Base-by-base conservation (phyloP, 2,888 invertebrate species). In the Leptopilina syphax region DNA sequence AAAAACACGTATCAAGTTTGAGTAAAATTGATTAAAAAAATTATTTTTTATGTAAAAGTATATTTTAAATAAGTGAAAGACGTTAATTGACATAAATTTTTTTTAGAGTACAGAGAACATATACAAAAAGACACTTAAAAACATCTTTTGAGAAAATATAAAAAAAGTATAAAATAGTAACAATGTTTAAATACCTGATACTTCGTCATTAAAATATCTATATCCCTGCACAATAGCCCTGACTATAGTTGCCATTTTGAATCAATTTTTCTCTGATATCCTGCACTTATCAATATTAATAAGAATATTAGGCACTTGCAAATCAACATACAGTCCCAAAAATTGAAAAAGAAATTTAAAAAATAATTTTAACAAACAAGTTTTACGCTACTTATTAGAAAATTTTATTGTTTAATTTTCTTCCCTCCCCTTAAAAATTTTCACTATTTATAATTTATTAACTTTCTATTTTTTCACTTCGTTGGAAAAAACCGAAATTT, bases 191-290 rank as follows among this genome's bases (percentile, higher is more conserved):
- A 5, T 87, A 92, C 92, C 92, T 86, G 90, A 79, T 7, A 87
- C n/a, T 78, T 91, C 90, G 0, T 89, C 87, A 78, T 89, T 90
- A 1, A 90, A 4, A 67, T 86, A 89, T 24, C 82, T 80, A 77
- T 90, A 91, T 18, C 83, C 85, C 34, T 80, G 76, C 6, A 86
- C n/a, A 3, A 91, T 13, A 6, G 86, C 80, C 77, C 81, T 85
- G 50, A 90, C 87, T 54, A 90, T 79, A 5, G 87, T 83, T 3
- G 88, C 88, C 91, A 92, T 92, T 65, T 5, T 85, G 67, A 68
- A 12, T 10, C 6, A 65, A 70, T 27, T 68, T 54, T 65, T 65
- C 63, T 57, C 50, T 66, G 67, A 7, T 76, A 78, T 77, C 76
- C 67, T 67, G 27, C 60, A 77, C 80, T 80, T 70, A 67, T 60